These are phyloP conservation scores for Macropodus opercularis DNA, from an alignment of 2,797 vertebrate genomes.

Conservation along the genomic window DNA sequence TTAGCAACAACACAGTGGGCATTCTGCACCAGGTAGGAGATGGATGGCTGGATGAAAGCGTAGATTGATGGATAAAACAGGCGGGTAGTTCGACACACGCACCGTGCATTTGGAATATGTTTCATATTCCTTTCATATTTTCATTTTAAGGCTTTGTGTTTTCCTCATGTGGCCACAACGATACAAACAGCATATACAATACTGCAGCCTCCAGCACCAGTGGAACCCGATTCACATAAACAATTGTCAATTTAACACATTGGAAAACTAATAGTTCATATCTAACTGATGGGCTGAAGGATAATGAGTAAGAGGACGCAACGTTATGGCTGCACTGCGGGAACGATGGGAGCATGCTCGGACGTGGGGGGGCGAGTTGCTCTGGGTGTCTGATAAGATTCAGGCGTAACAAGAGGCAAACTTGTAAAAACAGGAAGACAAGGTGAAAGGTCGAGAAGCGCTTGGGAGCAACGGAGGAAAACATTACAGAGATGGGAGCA, in stretches of 20 bases:
- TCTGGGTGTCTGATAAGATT: conserved; percentile 1
- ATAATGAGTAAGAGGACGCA: background rate
- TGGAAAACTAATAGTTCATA: background rate
- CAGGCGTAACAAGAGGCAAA: background rate
- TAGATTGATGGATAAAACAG: background rate
- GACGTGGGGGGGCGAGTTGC: conserved; percentile 10
- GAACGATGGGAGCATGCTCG: too few relatives aligned
- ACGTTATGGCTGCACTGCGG: background rate
- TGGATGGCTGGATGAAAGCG: conserved; percentile 21
- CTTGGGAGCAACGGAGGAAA: background rate
- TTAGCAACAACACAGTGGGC: conserved; percentile 50
- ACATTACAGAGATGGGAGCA: background rate
- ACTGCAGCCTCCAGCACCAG: too few relatives aligned
- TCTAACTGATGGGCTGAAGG: too few relatives aligned
- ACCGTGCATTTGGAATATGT: too few relatives aligned
- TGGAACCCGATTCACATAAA: too few relatives aligned
- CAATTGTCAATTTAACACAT: too few relatives aligned
- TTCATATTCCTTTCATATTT: background rate
- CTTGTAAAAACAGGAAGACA: background rate
- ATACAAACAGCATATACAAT: background rate
- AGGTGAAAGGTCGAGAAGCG: background rate
- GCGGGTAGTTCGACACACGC: too few relatives aligned
- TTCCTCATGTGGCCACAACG: background rate
- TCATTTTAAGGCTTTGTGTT: background rate
- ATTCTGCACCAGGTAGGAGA: conserved; percentile 32